Conservation (phyloP, 2,888 invertebrate genomes). For the Scaptomyza parva region DNA sequence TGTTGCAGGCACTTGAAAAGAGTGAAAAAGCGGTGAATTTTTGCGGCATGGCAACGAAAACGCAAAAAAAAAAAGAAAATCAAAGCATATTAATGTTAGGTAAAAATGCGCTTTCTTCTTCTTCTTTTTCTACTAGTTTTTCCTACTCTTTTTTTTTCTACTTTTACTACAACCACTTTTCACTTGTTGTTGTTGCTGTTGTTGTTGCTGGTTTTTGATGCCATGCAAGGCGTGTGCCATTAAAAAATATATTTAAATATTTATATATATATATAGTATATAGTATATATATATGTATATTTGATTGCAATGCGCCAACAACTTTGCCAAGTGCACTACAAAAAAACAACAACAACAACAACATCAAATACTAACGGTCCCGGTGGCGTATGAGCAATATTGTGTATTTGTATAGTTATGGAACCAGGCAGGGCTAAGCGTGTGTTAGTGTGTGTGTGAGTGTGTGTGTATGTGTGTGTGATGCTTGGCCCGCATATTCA, state of each 20-base stretch:
- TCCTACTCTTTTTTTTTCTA: neutral
- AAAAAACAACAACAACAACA: slow-evolving; percentile 35
- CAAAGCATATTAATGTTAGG: slow-evolving; percentile 58
- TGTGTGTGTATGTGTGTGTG: neutral
- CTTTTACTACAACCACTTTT: neutral
- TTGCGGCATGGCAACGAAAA: slow-evolving; percentile 30
- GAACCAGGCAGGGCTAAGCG: neutral
- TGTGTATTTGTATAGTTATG: slow-evolving; percentile 25
- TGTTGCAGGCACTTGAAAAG: slow-evolving; percentile 37
- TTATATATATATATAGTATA: slow-evolving; percentile 31
- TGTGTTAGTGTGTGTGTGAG: neutral
- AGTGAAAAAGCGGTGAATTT: slow-evolving; percentile 24
- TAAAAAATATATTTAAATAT: slow-evolving; percentile 39
- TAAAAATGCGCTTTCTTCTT: slow-evolving; percentile 35
- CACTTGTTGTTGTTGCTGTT: slow-evolving; percentile 2
- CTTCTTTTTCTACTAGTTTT: neutral
- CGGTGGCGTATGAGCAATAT: slow-evolving; percentile 27
- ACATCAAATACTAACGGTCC: slow-evolving; percentile 37
- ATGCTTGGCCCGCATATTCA: neutral
- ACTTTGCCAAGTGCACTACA: slow-evolving; percentile 65
- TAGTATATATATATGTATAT: slow-evolving; percentile 35
- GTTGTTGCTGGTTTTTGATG: slow-evolving; percentile 28
- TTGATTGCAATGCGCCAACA: slow-evolving; percentile 63
- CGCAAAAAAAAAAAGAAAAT: too few relatives aligned
- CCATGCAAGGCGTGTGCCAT: slow-evolving; percentile 45